Evolutionary conservation across 2,888 invertebrate genomes (phyloP).

Genomic region (Euzophera pinguis): DNA sequence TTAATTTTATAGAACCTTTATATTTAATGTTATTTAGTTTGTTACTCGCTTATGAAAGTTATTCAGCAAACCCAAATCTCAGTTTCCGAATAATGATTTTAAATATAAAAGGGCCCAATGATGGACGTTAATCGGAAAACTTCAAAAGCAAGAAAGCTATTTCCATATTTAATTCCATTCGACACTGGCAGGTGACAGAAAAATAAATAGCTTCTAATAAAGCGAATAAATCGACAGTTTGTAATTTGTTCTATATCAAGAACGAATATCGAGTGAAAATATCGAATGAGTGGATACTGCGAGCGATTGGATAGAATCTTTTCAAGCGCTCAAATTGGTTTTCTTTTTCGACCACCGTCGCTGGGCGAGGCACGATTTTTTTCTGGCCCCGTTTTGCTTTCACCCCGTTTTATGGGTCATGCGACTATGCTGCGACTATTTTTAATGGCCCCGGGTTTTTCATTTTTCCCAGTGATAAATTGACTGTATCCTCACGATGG

Average conservation of each 20-base stretch:
- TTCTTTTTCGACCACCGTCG: constrained; percentile 71
- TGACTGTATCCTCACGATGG: constrained; percentile 70
- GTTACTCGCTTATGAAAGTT: constrained; percentile 22
- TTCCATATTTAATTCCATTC: constrained; percentile 51
- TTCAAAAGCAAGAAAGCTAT: constrained; percentile 57
- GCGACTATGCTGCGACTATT: constrained; percentile 75
- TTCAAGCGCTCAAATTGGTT: constrained; percentile 78
- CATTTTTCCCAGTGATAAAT: constrained; percentile 76
- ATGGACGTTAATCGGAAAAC: constrained; percentile 63
- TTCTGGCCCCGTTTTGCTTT: constrained; percentile 70
- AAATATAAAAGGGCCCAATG: constrained; percentile 46
- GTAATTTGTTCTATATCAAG: constrained; percentile 73
- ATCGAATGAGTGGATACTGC: constrained; percentile 77
- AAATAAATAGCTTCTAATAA: constrained; percentile 67
- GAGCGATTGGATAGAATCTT: constrained; percentile 73
- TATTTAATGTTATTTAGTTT: background rate
- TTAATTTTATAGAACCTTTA: no score
- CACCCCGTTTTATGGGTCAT: constrained; percentile 78
- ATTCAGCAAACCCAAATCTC: constrained; percentile 44
- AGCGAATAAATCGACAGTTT: constrained; percentile 55
- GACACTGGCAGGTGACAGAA: constrained; percentile 67
- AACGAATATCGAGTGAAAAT: constrained; percentile 53
- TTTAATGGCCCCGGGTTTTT: constrained; percentile 74
- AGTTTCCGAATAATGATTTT: constrained; percentile 45
- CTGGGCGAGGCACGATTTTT: constrained; percentile 44